Conservation (phyloP, 1,140 invertebrate genomes). For the Probaryconus sp. region DNA sequence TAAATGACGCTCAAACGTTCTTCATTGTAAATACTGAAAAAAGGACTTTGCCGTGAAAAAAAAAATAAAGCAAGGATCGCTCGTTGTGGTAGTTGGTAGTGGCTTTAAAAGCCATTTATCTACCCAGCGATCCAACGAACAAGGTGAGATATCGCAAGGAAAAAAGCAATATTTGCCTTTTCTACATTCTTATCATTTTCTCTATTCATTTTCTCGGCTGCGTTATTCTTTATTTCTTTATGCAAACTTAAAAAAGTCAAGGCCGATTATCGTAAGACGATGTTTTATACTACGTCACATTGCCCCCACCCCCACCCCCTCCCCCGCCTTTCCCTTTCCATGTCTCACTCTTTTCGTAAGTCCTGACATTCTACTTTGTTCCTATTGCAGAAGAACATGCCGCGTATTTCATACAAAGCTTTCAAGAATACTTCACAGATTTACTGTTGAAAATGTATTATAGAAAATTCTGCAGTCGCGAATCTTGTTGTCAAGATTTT, state of each 20-base stretch:
- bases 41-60: constrained; percentile 12
- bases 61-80: constrained; percentile 28
- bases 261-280: constrained; percentile 40
- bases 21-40: constrained; percentile 37
- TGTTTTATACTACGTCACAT: constrained; percentile 32
- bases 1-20: constrained; percentile 19
- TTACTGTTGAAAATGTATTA: constrained; percentile 39
- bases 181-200: constrained; percentile 40
- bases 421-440: constrained; percentile 41
- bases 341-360: constrained; percentile 15
- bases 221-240: constrained; percentile 38
- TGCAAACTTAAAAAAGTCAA: constrained; percentile 32
- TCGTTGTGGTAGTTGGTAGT: constrained; percentile 31
- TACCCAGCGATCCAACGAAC: constrained; percentile 31
- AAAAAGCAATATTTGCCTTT: constrained; percentile 63
- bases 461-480: constrained; percentile 36
- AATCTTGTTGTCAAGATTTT: constrained; percentile 34
- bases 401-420: constrained; percentile 32
- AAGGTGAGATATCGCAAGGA: constrained; percentile 37
- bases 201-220: constrained; percentile 6
- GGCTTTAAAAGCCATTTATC: constrained; percentile 51
- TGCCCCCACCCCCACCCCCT: no score
- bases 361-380: constrained; percentile 28
- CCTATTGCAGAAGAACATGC: constrained; percentile 16
- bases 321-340: neutral